Conservation (phyloP, 2,113 vertebrate species). For the Esox niger region DNA sequence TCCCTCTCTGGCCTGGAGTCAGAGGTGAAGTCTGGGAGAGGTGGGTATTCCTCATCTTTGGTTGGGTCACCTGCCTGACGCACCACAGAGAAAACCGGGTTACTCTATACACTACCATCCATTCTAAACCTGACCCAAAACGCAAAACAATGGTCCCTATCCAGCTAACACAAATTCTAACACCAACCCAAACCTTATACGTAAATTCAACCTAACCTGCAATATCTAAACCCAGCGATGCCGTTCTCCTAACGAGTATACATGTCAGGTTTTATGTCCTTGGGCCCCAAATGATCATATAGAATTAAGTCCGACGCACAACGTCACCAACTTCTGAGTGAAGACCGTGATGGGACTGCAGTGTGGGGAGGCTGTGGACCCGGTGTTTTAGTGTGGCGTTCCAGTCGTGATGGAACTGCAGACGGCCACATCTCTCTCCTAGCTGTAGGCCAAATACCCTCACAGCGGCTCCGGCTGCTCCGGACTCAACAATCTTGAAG, state of each 20-base stretch:
- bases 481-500: not conserved
- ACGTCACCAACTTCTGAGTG: conserved; percentile 46
- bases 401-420: conserved; percentile 15
- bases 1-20: conserved; percentile 50
- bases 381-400: not conserved
- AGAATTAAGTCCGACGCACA: too few relatives aligned
- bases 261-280: too few relatives aligned
- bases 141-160: not conserved
- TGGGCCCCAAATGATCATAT: too few relatives aligned
- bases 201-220: too few relatives aligned
- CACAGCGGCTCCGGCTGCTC: not conserved
- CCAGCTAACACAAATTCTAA: too few relatives aligned
- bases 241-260: too few relatives aligned
- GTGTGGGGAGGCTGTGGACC: conserved; percentile 2
- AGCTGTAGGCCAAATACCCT: not conserved
- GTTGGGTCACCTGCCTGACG: conserved; percentile 60
- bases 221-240: too few relatives aligned
- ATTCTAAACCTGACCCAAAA: not conserved
- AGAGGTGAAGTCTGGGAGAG: conserved; percentile 66
- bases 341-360: conserved; percentile 20
- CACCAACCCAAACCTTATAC: too few relatives aligned
- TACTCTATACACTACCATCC: not conserved
- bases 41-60: conserved; percentile 70
- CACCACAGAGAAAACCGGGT: not conserved
- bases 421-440: not conserved